A percentile compares a stretch with the other conserved stretches of the same genome.
Conservation (phyloP, 2,888 invertebrate genomes). For the Drosophila kambysellisi region DNA sequence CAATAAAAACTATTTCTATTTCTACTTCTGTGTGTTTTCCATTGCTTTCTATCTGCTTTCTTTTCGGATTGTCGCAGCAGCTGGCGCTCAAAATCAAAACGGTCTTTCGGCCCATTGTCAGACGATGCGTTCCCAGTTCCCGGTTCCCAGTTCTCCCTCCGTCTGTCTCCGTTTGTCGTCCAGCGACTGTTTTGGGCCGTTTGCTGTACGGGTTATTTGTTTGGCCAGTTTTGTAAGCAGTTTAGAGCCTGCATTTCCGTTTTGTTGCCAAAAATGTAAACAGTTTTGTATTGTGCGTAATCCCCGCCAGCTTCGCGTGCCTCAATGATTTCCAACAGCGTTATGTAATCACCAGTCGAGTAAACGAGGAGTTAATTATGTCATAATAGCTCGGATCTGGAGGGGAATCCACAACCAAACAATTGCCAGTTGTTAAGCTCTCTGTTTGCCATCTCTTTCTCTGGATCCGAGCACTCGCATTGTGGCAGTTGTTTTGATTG, state of each 20-base stretch:
- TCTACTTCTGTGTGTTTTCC: slow-evolving; percentile 30
- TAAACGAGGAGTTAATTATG: slow-evolving; percentile 75
- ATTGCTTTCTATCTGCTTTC: slow-evolving; percentile 71
- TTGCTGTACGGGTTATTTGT: slow-evolving; percentile 74
- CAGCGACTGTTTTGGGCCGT: slow-evolving; percentile 15
- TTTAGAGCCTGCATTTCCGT: slow-evolving; percentile 76
- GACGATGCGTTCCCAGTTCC: slow-evolving; percentile 28
- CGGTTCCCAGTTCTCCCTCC: not conserved
- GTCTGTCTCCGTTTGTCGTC: slow-evolving; percentile 2
- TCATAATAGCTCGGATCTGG: slow-evolving; percentile 62
- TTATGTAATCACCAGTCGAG: slow-evolving; percentile 68
- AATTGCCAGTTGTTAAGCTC: slow-evolving; percentile 56
- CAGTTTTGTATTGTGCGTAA: slow-evolving; percentile 70
- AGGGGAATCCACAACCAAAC: slow-evolving; percentile 39
- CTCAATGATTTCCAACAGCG: slow-evolving; percentile 37
- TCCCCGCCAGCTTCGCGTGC: slow-evolving; percentile 48
- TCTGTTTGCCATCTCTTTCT: slow-evolving; percentile 34
- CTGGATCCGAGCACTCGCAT: slow-evolving; percentile 19
- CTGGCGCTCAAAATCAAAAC: slow-evolving; percentile 48
- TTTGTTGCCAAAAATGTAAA: slow-evolving; percentile 75
- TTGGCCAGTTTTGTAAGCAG: slow-evolving; percentile 60
- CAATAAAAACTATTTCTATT: slow-evolving; percentile 46
- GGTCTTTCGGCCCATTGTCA: slow-evolving; percentile 47
- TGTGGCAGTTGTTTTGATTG: slow-evolving; percentile 49
- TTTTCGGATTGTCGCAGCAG: slow-evolving; percentile 53